Conservation (phyloP, 2,113 vertebrate species). For the Bambusicola thoracicus region DNA sequence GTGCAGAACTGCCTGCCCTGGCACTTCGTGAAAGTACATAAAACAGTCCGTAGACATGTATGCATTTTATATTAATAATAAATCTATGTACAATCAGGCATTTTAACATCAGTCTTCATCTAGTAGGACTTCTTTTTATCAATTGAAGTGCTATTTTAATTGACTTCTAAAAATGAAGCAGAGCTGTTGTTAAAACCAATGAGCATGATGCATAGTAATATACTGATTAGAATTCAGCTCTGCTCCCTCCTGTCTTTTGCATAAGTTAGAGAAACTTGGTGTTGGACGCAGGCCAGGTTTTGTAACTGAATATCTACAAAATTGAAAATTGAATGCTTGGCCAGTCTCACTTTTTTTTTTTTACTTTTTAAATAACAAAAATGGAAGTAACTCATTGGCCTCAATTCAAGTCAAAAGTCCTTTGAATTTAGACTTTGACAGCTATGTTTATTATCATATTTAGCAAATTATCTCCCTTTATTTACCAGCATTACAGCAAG, state of each 20-base stretch:
- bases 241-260: slow-evolving; percentile 37
- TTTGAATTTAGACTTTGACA: background rate
- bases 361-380: background rate
- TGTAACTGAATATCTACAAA: slow-evolving; percentile 32
- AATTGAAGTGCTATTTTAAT: slow-evolving; percentile 65
- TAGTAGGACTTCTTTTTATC: slow-evolving; percentile 63
- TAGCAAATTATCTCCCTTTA: slow-evolving; percentile 5
- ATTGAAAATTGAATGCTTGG: slow-evolving; percentile 41
- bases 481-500: background rate
- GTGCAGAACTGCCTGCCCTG: slow-evolving; percentile 20
- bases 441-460: background rate
- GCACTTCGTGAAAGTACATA: background rate
- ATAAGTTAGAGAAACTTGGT: slow-evolving; percentile 48
- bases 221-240: slow-evolving; percentile 57
- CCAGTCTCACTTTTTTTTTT: background rate
- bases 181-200: slow-evolving; percentile 59
- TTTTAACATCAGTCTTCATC: slow-evolving; percentile 68
- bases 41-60: slow-evolving; percentile 24
- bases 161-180: slow-evolving; percentile 67
- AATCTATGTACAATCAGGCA: slow-evolving; percentile 60
- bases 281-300: slow-evolving; percentile 49
- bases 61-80: slow-evolving; percentile 63
- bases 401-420: background rate
- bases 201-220: slow-evolving; percentile 62
- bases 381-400: background rate